These are phyloP conservation scores for Schizopygopsis malacanthus DNA, from an alignment of 2,797 vertebrate species.

Conservation along the genomic window DNA sequence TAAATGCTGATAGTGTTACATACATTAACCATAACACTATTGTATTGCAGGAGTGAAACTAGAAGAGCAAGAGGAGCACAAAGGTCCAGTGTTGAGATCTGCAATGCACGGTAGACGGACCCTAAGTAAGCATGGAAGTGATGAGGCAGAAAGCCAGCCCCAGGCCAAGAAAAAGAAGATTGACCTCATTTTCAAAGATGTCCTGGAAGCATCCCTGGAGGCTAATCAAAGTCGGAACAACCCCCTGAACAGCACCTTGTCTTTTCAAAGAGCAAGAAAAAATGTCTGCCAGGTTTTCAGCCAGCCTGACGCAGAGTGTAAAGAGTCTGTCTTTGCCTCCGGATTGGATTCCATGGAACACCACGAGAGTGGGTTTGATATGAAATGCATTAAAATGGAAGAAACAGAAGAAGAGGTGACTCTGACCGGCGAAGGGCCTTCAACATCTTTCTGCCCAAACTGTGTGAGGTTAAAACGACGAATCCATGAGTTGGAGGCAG, in stretches of 20 bases:
- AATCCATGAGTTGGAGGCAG: slow-evolving; percentile 91
- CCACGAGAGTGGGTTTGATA: slow-evolving; percentile 72
- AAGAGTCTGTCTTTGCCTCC: slow-evolving; percentile 65
- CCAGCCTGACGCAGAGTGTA: slow-evolving; percentile 77
- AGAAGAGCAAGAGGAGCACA: slow-evolving; percentile 80
- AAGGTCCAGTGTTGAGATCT: slow-evolving; percentile 74
- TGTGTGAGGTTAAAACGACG: slow-evolving; percentile 92
- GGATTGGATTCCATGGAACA: slow-evolving; percentile 69
- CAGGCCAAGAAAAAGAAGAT: slow-evolving; percentile 95
- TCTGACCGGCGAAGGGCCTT: slow-evolving; percentile 78
- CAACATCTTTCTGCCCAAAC: slow-evolving; percentile 95
- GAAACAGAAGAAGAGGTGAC: slow-evolving; percentile 79
- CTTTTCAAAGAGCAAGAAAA: slow-evolving; percentile 76
- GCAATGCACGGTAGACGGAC: slow-evolving; percentile 80
- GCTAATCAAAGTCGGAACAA: slow-evolving; percentile 74
- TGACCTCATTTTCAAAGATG: slow-evolving; percentile 94
- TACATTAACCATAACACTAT: slow-evolving; percentile 11
- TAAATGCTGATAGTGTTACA: background rate
- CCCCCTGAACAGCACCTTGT: slow-evolving; percentile 76
- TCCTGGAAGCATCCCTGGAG: slow-evolving; percentile 89
- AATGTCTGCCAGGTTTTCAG: slow-evolving; percentile 73
- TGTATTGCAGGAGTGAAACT: slow-evolving; percentile 70
- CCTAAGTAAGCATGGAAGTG: slow-evolving; percentile 79
- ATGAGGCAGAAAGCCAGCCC: slow-evolving; percentile 83
- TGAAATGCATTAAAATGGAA: slow-evolving; percentile 84